Percentiles rank a stretch among this genome's conserved stretches.
phyloP scores from a whole-genome alignment of 2,113 vertebrate species.

The Canis aureus region DNA sequence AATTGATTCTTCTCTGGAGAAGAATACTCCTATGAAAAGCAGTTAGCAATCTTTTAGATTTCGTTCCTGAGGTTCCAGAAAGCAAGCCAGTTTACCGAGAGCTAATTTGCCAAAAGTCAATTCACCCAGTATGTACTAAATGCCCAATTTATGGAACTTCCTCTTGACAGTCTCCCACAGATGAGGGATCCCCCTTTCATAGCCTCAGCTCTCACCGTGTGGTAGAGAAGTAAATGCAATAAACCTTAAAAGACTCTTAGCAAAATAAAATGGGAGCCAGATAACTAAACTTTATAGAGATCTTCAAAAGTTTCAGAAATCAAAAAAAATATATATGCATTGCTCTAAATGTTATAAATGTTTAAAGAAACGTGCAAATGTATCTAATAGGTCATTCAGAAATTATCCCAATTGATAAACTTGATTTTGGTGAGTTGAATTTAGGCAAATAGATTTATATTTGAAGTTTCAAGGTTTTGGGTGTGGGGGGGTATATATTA shows the following conservation, averaged over 20 bases:
- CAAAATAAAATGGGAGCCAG: conserved; percentile 15
- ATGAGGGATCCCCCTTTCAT: not conserved
- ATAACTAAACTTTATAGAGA: not conserved
- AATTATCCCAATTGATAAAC: too few relatives aligned
- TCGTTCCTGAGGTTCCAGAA: not conserved
- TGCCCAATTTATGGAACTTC: not conserved
- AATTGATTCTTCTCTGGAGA: conserved; percentile 21
- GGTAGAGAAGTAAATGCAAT: not conserved
- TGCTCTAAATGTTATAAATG: not conserved
- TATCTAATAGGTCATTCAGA: too few relatives aligned
- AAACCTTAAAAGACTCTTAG: not conserved
- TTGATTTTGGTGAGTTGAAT: too few relatives aligned
- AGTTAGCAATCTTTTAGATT: not conserved
- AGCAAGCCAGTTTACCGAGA: not conserved
- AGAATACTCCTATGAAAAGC: not conserved
- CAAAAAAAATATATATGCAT: not conserved
- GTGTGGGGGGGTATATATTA: too few relatives aligned
- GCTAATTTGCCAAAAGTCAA: not conserved
- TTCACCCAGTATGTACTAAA: not conserved
- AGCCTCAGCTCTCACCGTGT: not conserved
- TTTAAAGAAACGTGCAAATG: conserved; percentile 22
- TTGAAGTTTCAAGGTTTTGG: too few relatives aligned
- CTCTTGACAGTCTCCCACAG: not conserved
- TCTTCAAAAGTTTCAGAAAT: not conserved
- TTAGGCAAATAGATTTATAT: too few relatives aligned